phyloP scores from a whole-genome alignment of 2,888 invertebrate genomes.

The Archips crataeganus region DNA sequence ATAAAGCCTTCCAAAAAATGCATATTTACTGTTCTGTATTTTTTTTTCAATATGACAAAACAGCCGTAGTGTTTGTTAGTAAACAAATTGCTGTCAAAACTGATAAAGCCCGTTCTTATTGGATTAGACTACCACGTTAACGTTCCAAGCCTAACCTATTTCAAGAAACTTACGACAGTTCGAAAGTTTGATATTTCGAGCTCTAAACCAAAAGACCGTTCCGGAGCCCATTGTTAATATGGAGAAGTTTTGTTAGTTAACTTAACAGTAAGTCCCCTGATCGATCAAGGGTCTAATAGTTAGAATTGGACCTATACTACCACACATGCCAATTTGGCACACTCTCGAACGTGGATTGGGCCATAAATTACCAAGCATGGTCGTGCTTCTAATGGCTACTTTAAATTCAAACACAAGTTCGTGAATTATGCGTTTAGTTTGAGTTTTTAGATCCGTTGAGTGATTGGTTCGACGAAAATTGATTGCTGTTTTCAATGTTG shows the following conservation, averaged over 20 bases:
- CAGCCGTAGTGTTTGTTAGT: too few relatives aligned
- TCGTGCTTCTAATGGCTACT: slow-evolving; percentile 18
- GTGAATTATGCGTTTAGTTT: slow-evolving; percentile 22
- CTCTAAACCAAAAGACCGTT: neutral
- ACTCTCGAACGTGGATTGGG: slow-evolving; percentile 25
- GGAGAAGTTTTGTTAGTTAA: slow-evolving; percentile 1
- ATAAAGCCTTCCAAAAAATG: neutral
- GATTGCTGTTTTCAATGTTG: slow-evolving; percentile 19
- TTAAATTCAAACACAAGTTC: slow-evolving; percentile 23
- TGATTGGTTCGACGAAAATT: slow-evolving; percentile 1
- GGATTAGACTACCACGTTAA: neutral
- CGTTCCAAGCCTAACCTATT: neutral
- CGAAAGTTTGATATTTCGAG: neutral
- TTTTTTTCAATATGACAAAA: too few relatives aligned
- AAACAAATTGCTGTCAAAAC: neutral
- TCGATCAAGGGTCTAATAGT: slow-evolving; percentile 2
- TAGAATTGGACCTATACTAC: slow-evolving; percentile 3
- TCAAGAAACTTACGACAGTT: slow-evolving; percentile 6
- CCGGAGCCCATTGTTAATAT: neutral
- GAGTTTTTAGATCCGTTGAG: slow-evolving; percentile 14
- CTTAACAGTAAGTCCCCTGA: neutral
- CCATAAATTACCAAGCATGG: slow-evolving; percentile 27
- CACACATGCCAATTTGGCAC: slow-evolving; percentile 36
- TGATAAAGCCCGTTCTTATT: neutral
- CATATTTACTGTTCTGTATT: neutral